Evolutionary conservation across 1,140 invertebrate genomes (phyloP).

Genomic region (Halyomorpha halys): DNA sequence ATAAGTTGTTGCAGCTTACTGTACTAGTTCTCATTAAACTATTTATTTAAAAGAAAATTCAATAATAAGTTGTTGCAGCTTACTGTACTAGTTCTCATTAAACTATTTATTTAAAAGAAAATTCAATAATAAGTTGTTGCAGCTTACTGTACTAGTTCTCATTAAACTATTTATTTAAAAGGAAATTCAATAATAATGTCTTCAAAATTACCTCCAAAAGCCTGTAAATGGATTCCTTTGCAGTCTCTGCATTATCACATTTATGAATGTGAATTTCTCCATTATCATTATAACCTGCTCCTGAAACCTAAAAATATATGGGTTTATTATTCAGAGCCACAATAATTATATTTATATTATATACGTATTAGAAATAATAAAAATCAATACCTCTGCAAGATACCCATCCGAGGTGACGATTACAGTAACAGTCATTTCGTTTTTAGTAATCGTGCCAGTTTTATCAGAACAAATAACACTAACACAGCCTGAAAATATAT

Average conservation of each 20-base stretch:
- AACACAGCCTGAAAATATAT: conserved; percentile 63
- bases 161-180: too few relatives aligned
- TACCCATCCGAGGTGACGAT: conserved; percentile 87
- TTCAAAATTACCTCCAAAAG: conserved; percentile 30
- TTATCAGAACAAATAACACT: conserved; percentile 99
- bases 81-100: too few relatives aligned
- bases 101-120: too few relatives aligned
- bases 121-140: too few relatives aligned
- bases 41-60: too few relatives aligned
- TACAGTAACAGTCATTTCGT: conserved; percentile 98
- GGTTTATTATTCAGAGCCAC: not conserved
- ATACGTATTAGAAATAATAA: not conserved
- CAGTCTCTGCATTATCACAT: conserved; percentile 62
- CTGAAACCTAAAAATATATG: conserved; percentile 45
- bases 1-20: too few relatives aligned
- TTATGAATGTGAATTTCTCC: conserved; percentile 74
- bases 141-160: too few relatives aligned
- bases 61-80: too few relatives aligned
- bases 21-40: too few relatives aligned
- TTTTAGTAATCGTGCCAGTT: conserved; percentile 96
- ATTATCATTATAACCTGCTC: conserved; percentile 81
- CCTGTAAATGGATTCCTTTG: conserved; percentile 56
- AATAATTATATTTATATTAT: too few relatives aligned
- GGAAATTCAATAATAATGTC: too few relatives aligned
- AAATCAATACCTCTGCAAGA: conserved; percentile 63